These are phyloP conservation scores for Epizoanthus illoricatus DNA, from an alignment of 92 coral and sea anemone genomes.

Conservation along the genomic window DNA sequence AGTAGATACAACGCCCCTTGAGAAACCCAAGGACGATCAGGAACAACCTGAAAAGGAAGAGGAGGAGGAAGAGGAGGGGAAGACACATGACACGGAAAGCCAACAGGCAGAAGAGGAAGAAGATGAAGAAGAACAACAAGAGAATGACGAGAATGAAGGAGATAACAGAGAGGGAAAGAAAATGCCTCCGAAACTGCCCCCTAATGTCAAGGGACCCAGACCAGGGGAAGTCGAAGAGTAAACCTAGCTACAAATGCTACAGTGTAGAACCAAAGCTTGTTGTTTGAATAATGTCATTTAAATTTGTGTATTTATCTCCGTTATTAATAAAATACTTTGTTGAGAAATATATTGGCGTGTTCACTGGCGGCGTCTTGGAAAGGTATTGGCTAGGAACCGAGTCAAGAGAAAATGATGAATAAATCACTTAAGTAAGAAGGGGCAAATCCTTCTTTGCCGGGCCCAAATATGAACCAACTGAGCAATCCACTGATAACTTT, in stretches of 20 bases:
- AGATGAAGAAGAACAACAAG: not conserved
- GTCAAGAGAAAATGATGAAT: not conserved
- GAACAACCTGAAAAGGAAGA: constrained; percentile 1
- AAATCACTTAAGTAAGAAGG: too few relatives aligned
- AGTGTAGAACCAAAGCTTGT: not conserved
- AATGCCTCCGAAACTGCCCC: constrained; percentile 8
- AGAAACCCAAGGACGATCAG: constrained; percentile 8
- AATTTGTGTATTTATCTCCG: not conserved
- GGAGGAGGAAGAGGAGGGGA: constrained; percentile 8
- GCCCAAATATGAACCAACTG: too few relatives aligned
- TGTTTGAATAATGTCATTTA: not conserved
- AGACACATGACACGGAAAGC: not conserved
- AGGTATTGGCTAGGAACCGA: not conserved
- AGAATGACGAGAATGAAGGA: not conserved
- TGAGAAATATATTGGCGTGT: not conserved
- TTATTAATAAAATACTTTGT: not conserved
- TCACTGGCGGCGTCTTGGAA: not conserved
- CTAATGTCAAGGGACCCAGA: constrained; percentile 9
- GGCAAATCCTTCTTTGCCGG: too few relatives aligned
- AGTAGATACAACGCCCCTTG: constrained; percentile 12
- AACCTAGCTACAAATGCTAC: not conserved
- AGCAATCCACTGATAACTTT: too few relatives aligned
- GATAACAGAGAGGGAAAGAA: constrained; percentile 5
- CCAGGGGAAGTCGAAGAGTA: constrained; percentile 20
- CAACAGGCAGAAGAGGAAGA: not conserved